Percentiles rank a stretch among this genome's conserved stretches.
These are phyloP conservation scores for Papilio gigon DNA, from an alignment of 2,888 invertebrate species.

Conservation along the genomic window DNA sequence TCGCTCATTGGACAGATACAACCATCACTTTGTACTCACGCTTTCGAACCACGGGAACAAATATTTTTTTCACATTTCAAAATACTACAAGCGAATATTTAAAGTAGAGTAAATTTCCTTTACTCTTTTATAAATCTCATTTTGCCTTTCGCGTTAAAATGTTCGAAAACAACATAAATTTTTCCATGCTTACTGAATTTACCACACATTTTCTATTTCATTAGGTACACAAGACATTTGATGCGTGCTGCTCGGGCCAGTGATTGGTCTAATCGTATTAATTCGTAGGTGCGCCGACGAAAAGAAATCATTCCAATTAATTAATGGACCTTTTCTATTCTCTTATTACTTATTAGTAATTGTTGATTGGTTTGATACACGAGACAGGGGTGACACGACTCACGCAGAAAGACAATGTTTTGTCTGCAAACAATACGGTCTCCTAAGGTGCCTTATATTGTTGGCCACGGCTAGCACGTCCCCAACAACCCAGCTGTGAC, in stretches of 20 bases:
- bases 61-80: too few species aligned
- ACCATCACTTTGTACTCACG: too few species aligned
- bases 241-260: neutral
- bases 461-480: too few species aligned
- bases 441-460: too few species aligned
- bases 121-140: too few species aligned
- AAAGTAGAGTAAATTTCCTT: too few species aligned
- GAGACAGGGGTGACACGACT: neutral
- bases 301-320: constrained; percentile 11
- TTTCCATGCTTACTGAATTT: neutral
- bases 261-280: constrained; percentile 11
- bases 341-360: constrained; percentile 14
- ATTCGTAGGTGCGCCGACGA: neutral
- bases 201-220: neutral
- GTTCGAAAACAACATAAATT: neutral
- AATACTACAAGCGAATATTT: too few species aligned
- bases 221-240: neutral
- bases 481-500: too few species aligned
- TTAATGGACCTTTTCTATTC: constrained; percentile 2
- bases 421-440: neutral
- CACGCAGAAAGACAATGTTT: neutral
- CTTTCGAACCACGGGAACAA: too few species aligned
- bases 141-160: too few species aligned
- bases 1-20: too few species aligned
- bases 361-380: neutral